These are phyloP conservation scores for Chascanopsetta lugubris DNA, from an alignment of 2,113 vertebrate genomes.

Conservation along the genomic window DNA sequence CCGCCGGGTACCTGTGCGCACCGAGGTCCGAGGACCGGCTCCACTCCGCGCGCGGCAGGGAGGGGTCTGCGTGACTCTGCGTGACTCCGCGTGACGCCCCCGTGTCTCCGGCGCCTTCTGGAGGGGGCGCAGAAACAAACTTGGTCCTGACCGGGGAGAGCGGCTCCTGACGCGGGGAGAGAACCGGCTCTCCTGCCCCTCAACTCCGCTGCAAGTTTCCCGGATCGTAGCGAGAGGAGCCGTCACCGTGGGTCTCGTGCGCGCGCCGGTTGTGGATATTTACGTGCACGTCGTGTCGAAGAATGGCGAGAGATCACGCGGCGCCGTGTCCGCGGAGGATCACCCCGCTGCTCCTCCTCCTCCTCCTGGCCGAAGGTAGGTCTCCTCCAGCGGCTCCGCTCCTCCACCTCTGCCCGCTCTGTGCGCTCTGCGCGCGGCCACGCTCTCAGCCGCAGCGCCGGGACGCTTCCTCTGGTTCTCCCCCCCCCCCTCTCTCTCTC, in stretches of 20 bases:
- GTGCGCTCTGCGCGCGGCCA: conserved; percentile 2
- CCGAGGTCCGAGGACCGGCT: too few relatives aligned
- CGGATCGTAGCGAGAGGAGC: conserved; percentile 46
- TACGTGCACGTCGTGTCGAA: conserved; percentile 61
- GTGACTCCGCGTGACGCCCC: too few relatives aligned
- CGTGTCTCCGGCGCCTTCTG: background rate
- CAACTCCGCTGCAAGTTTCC: conserved; percentile 54
- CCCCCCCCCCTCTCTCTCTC: background rate
- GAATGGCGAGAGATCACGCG: conserved; percentile 71
- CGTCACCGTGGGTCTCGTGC: conserved; percentile 45
- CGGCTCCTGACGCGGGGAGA: background rate
- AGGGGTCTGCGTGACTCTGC: conserved; percentile 42
- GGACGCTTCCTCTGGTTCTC: background rate
- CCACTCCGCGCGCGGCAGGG: conserved; percentile 47
- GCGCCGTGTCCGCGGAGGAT: conserved; percentile 45
- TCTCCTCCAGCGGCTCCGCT: background rate
- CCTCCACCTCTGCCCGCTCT: background rate
- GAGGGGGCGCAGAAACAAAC: background rate
- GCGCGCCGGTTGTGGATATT: conserved; percentile 63
- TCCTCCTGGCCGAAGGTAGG: conserved; percentile 74
- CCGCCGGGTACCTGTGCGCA: conserved; percentile 55
- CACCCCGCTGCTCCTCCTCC: conserved; percentile 54
- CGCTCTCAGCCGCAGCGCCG: conserved; percentile 7
- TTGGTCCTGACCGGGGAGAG: background rate
- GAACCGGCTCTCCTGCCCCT: background rate